Evolutionary conservation across 1,140 invertebrate genomes (phyloP).

Genomic region (Eupeodes corollae): DNA sequence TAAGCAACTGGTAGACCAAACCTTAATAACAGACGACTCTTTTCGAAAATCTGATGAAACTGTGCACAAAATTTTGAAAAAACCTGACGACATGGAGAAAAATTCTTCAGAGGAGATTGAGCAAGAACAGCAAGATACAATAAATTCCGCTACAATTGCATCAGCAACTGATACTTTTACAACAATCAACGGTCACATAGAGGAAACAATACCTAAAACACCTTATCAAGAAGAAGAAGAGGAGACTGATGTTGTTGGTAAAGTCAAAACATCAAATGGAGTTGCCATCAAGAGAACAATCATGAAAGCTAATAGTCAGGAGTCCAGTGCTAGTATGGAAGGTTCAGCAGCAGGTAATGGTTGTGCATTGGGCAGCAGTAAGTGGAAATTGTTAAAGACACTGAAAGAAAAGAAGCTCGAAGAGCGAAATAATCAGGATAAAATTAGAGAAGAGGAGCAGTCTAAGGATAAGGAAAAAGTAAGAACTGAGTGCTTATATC

Average conservation of each 20-base stretch:
- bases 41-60: too few relatives aligned
- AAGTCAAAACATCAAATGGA: too few relatives aligned
- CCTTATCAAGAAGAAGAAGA: not conserved
- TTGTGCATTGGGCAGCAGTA: slow-evolving; percentile 47
- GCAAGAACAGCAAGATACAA: not conserved
- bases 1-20: too few relatives aligned
- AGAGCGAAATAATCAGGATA: slow-evolving; percentile 55
- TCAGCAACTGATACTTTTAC: not conserved
- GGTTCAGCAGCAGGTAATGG: slow-evolving; percentile 6
- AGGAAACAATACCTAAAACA: not conserved
- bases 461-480: slow-evolving; percentile 56
- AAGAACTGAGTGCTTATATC: too few relatives aligned
- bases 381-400: slow-evolving; percentile 82
- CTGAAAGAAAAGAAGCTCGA: slow-evolving; percentile 80
- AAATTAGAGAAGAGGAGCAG: slow-evolving; percentile 48
- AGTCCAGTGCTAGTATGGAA: slow-evolving; percentile 14
- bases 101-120: not conserved
- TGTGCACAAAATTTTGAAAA: too few relatives aligned
- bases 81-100: not conserved
- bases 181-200: not conserved
- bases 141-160: not conserved
- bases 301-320: slow-evolving; percentile 10
- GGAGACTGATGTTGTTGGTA: not conserved
- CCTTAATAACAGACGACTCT: too few relatives aligned
- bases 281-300: not conserved